Conservation (phyloP, 2,797 vertebrate species). For the Bovichtus variegatus region DNA sequence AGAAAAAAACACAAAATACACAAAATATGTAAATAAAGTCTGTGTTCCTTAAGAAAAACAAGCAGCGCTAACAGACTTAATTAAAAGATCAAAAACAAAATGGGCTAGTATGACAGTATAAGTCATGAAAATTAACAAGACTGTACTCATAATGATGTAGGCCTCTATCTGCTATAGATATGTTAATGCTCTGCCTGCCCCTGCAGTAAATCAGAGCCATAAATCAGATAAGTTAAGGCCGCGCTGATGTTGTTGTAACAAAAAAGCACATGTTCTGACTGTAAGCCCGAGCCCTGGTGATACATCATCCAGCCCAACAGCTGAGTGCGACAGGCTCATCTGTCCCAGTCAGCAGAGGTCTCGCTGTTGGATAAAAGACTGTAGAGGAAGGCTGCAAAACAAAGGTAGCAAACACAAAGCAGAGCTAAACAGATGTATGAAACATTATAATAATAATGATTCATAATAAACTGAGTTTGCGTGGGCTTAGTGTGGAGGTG, state of each 20-base stretch:
- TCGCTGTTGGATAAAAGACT: conserved; percentile 36
- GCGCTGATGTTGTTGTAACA: conserved; percentile 67
- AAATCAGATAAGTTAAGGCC: conserved; percentile 63
- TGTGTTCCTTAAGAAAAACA: neutral
- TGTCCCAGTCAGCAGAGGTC: conserved; percentile 54
- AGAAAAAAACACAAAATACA: neutral
- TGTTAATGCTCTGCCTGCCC: conserved; percentile 22
- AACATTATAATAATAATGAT: conserved; percentile 24
- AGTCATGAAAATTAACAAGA: conserved; percentile 17
- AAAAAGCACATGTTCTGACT: conserved; percentile 68
- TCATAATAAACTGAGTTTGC: conserved; percentile 31
- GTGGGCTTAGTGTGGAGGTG: conserved; percentile 22
- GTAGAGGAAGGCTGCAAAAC: conserved; percentile 5
- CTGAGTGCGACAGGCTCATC: conserved; percentile 75
- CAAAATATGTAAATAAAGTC: neutral
- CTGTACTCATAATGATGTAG: neutral
- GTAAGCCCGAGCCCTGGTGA: conserved; percentile 49
- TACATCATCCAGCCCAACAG: conserved; percentile 74
- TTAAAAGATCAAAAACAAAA: conserved; percentile 11
- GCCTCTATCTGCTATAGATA: conserved; percentile 38
- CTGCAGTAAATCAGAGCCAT: conserved; percentile 51
- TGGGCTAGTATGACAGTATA: neutral
- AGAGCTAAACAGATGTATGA: conserved; percentile 43
- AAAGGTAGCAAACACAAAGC: conserved; percentile 36
- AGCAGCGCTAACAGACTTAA: neutral